Evolutionary conservation across 2,888 invertebrate genomes (phyloP).

Genomic region (Philereme transversata): DNA sequence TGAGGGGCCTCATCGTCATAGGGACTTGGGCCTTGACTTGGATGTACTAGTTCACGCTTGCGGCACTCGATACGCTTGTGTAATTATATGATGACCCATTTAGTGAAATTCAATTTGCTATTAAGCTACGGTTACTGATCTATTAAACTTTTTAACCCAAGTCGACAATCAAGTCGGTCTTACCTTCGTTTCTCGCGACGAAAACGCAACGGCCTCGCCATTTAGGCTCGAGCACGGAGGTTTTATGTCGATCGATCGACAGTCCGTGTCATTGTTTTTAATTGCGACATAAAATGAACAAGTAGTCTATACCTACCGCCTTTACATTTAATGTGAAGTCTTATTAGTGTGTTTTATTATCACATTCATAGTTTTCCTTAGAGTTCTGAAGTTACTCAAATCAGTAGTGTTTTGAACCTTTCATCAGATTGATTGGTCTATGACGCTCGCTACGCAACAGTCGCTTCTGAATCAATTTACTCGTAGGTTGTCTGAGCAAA

Average conservation of each 20-base stretch:
- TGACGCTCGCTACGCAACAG: constrained; percentile 28
- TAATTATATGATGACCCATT: constrained; percentile 82
- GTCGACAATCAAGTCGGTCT: constrained; percentile 51
- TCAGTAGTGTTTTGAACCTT: constrained; percentile 6
- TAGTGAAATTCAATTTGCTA: constrained; percentile 75
- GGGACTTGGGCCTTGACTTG: constrained; percentile 72
- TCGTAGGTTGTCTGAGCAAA: constrained; percentile 40
- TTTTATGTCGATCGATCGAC: constrained; percentile 45
- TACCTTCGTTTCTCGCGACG: constrained; percentile 31
- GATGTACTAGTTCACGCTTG: constrained; percentile 79
- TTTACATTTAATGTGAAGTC: constrained; percentile 12
- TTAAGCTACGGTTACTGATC: constrained; percentile 63
- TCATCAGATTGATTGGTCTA: constrained; percentile 12
- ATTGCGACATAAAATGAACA: constrained; percentile 30
- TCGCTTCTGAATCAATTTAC: constrained; percentile 16
- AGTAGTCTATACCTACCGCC: constrained; percentile 18
- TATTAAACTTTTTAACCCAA: constrained; percentile 65
- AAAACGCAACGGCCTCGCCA: constrained; percentile 46
- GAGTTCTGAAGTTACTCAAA: constrained; percentile 1
- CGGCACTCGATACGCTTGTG: constrained; percentile 81
- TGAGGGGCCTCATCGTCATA: constrained; percentile 55
- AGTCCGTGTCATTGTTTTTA: constrained; percentile 44
- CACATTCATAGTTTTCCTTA: constrained; percentile 37
- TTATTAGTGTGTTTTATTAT: constrained; percentile 23
- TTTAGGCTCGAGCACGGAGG: constrained; percentile 44